Evolutionary conservation across 1,140 invertebrate genomes (phyloP).

Genomic region (Zaprionus nigranus): DNA sequence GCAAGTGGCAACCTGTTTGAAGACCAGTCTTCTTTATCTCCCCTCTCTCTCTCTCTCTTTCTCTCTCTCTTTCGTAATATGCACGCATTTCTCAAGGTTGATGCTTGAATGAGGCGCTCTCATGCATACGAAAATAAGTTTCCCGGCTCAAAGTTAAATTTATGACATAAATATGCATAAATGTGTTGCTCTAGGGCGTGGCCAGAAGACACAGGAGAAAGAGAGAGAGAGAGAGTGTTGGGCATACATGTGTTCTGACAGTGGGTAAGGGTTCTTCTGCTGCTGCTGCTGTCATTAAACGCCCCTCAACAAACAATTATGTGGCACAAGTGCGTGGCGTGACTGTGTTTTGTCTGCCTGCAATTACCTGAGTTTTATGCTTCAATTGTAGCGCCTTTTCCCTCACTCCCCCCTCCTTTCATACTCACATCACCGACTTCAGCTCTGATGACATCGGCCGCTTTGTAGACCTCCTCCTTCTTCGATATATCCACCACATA

Average conservation of each 20-base stretch:
- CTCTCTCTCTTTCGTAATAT: slow-evolving; percentile 9
- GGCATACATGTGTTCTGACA: slow-evolving; percentile 60
- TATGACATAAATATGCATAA: slow-evolving; percentile 82
- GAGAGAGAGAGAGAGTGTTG: slow-evolving; percentile 41
- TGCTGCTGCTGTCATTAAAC: slow-evolving; percentile 61
- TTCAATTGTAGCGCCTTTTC: slow-evolving; percentile 59
- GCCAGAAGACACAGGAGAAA: slow-evolving; percentile 11
- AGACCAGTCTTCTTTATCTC: slow-evolving; percentile 23
- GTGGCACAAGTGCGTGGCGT: slow-evolving; percentile 41
- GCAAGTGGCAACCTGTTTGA: slow-evolving; percentile 63
- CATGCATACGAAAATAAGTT: slow-evolving; percentile 65
- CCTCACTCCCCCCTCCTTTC: not conserved
- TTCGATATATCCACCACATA: slow-evolving; percentile 93
- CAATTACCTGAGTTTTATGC: slow-evolving; percentile 76
- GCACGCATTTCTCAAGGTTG: slow-evolving; percentile 72
- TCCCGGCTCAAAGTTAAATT: slow-evolving; percentile 49
- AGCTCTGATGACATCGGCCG: slow-evolving; percentile 91
- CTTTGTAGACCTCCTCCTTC: slow-evolving; percentile 92
- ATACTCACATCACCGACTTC: slow-evolving; percentile 93
- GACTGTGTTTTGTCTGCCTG: slow-evolving; percentile 60
- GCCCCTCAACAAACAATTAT: slow-evolving; percentile 81
- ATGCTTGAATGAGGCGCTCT: slow-evolving; percentile 53
- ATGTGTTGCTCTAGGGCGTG: slow-evolving; percentile 72
- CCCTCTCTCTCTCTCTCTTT: not conserved
- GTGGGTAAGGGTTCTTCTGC: slow-evolving; percentile 27